phyloP scores from a whole-genome alignment of 2,797 vertebrate genomes.

The Mus spretus region DNA sequence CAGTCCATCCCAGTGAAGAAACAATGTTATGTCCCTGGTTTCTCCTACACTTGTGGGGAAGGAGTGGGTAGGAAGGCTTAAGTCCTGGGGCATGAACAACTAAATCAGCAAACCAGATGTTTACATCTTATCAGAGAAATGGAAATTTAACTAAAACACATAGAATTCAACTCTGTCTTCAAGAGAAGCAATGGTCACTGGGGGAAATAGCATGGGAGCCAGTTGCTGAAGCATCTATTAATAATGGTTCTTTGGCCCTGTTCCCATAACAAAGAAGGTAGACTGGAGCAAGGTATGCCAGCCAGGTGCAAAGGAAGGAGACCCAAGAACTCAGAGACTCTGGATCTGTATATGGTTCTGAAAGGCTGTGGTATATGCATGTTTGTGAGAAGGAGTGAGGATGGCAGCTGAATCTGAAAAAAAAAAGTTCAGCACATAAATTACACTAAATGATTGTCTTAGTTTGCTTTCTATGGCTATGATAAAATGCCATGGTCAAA shows the following conservation, averaged over 20 bases:
- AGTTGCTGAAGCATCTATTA: conserved; percentile 22
- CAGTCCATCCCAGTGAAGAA: neutral
- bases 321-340: neutral
- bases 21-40: neutral
- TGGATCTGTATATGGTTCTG: neutral
- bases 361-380: neutral
- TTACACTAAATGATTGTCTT: conserved; percentile 29
- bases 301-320: conserved; percentile 15
- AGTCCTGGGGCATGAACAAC: neutral
- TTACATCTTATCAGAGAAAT: neutral
- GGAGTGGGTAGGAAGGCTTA: too few species aligned
- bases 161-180: neutral
- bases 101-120: neutral
- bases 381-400: neutral
- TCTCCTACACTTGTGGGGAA: too few species aligned
- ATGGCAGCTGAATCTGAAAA: neutral
- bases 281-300: neutral
- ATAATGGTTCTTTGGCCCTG: neutral
- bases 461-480: neutral
- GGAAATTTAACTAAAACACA: neutral
- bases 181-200: neutral
- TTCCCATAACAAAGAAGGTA: neutral
- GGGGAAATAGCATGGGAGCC: neutral
- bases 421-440: conserved; percentile 33
- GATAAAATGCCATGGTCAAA: neutral